Evolutionary conservation across 2,888 invertebrate species (phyloP), one percentile per base, ranked within the genome.

Genomic region (Drosophila infuscata): DNA sequence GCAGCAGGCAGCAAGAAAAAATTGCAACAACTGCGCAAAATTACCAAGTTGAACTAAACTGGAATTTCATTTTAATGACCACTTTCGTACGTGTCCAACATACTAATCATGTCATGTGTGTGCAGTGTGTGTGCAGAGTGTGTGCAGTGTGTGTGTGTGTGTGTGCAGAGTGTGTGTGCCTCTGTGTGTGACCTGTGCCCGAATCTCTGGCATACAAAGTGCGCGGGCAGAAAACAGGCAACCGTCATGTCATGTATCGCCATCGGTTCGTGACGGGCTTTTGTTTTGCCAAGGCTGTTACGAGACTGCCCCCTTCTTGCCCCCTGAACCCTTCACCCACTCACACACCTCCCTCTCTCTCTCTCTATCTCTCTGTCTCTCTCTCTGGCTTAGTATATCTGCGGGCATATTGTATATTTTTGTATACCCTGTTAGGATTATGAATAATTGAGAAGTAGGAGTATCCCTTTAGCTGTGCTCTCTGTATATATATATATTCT

Each of bases 31-130:
- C 85, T 85, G 88, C 83, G 88, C 88, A 87, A 87, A 87, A 87
- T 88, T 88, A 83, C 88, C 89, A 88, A 88, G 85, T 88, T 88
- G 86, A 89, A 88, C 86, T 83, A 83, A 88, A 88, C 88, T 88
- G 79, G 89, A 89, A 86, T 90, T 89, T 83, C 81, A 88, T 90
- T 91, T 92, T 92, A 92, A 92, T 92, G 91, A 91, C 91, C 91
- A 91, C 91, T 91, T 91, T 85, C 81, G 83, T 91, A 92, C 92
- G 91, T 92, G 92, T 88, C 84, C 76, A 88, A 91, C 90, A 91
- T 92, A 86, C 91, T 91, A 91, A 92, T 91, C 82, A 86, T 87
- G 86, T 83, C 83, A 83, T 88, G 68, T 82, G 81, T 72, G 58
- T 67, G 58, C 33, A 41, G 30, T 63, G 30, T 49, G 29, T 57